Evolutionary conservation across 2,888 invertebrate species (phyloP).

Genomic region (Drosophila pegasa): DNA sequence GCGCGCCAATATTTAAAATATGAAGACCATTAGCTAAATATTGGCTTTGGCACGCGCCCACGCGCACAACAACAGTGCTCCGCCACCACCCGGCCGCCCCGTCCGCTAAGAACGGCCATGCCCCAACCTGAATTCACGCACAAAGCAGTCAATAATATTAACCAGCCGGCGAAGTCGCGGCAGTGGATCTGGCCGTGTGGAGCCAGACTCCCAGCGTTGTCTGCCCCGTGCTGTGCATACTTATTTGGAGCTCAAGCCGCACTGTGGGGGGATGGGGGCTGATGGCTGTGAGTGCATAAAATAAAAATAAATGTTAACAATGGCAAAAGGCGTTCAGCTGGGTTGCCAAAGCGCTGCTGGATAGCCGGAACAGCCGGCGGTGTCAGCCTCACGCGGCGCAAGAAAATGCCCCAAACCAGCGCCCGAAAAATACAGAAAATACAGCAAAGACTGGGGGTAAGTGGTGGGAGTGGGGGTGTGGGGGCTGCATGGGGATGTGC

Average conservation of each 20-base stretch:
- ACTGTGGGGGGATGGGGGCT: slow-evolving; percentile 14
- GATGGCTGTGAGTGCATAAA: slow-evolving; percentile 73
- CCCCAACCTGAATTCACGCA: slow-evolving; percentile 30
- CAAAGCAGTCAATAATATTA: slow-evolving; percentile 78
- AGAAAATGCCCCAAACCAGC: slow-evolving; percentile 53
- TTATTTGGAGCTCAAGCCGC: slow-evolving; percentile 75
- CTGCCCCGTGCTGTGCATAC: slow-evolving; percentile 79
- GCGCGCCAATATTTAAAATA: slow-evolving; percentile 76
- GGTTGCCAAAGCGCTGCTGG: slow-evolving; percentile 17
- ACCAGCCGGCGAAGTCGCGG: slow-evolving; percentile 50
- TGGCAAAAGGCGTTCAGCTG: slow-evolving; percentile 75
- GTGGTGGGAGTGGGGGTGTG: slow-evolving; percentile 1
- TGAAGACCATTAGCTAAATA: slow-evolving; percentile 80
- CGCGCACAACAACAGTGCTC: slow-evolving; percentile 47
- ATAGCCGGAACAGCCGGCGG: slow-evolving; percentile 45
- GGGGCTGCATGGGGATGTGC: slow-evolving; percentile 5
- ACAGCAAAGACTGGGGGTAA: slow-evolving; percentile 3
- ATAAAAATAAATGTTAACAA: slow-evolving; percentile 80
- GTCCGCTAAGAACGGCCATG: not conserved
- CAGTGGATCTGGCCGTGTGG: slow-evolving; percentile 39
- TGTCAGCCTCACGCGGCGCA: slow-evolving; percentile 71
- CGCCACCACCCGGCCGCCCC: not conserved
- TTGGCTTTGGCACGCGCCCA: slow-evolving; percentile 79
- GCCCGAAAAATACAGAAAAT: not conserved
- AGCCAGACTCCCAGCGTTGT: slow-evolving; percentile 10